Conservation (phyloP, 2,888 invertebrate species). For the Stenoptilia bipunctidactyla region DNA sequence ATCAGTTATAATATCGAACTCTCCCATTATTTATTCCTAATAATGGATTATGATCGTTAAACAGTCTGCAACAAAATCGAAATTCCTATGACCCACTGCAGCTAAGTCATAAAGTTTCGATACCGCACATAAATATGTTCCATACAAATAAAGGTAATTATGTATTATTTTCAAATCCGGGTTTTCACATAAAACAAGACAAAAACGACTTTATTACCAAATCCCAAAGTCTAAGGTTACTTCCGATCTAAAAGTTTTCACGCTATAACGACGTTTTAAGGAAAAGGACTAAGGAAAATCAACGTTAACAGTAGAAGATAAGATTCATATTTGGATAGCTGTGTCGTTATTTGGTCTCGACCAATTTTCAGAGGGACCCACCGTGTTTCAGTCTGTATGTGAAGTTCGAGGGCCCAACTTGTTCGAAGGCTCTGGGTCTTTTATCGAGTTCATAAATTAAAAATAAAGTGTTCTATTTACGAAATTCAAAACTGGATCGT, state of each 20-base stretch:
- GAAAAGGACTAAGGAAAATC: no score
- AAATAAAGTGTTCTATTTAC: no score
- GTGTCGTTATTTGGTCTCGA: not conserved
- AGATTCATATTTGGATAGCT: not conserved
- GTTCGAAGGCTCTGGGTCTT: conserved; percentile 8
- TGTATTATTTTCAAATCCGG: conserved; percentile 17
- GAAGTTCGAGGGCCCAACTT: conserved; percentile 21
- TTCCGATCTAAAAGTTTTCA: not conserved
- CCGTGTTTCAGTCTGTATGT: conserved; percentile 18
- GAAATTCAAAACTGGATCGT: no score
- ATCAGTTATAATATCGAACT: no score
- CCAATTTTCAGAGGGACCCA: not conserved
- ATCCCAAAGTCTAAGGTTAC: not conserved
- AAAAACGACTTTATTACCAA: not conserved
- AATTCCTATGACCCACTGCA: no score
- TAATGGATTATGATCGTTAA: no score
- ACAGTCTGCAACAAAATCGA: no score
- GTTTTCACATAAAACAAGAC: not conserved
- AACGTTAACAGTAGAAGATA: not conserved
- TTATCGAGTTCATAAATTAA: no score
- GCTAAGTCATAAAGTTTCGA: conserved; percentile 3
- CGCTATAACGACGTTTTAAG: not conserved
- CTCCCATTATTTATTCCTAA: no score
- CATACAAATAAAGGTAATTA: conserved; percentile 21
- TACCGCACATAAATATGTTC: conserved; percentile 9